Base-by-base conservation (phyloP, 2,888 invertebrate species). In the Allacma fusca region DNA sequence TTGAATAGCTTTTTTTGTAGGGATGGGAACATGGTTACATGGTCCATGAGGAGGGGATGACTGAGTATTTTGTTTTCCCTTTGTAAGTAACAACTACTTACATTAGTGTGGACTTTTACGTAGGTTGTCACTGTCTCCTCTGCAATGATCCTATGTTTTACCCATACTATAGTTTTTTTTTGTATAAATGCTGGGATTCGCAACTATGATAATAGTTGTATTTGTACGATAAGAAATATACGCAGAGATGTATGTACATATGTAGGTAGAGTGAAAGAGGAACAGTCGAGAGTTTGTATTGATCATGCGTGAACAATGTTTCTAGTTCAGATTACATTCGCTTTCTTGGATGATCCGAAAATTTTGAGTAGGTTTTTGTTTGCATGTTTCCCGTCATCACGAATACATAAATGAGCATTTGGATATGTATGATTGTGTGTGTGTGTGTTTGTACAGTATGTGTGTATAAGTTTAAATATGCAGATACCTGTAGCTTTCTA, bases 241-340 rank as follows among this genome's bases (percentile, higher is more conserved):
- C 34, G 9, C n/a, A 34, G 4, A 9, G 4, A 34, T 34, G 34
- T 34, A 57, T 57, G 23, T 57, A 57, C 57, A 57, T 57, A 13
- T 16, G 62, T 62, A 26, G 9, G 65, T 65, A n/a, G 24, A 28
- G 13, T 26, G 26, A 19, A 28, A n/a, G 13, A 26, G 65, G 16
- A 19, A 65, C n/a, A 65, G 29, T 28, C 12, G 13, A 62, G 62
- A 62, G 16, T 28, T 65, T 65, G 28, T 65, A 65, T 65, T 65
- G 65, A 65, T 65, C 65, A 65, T 65, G 65, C 62, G 62, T 65
- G 65, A 5, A 65, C 28, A 65, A 26, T 65, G 65, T 65, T 26
- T 28, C 29, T 50, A 16, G 50, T 50, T 50, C 19, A 50, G 50
- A 50, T 50, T 50, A 50, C 50, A 50, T 50, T 40, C 2, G 19